Base-by-base conservation (phyloP, 2,113 vertebrate species). In the Dicentrarchus labrax region DNA sequence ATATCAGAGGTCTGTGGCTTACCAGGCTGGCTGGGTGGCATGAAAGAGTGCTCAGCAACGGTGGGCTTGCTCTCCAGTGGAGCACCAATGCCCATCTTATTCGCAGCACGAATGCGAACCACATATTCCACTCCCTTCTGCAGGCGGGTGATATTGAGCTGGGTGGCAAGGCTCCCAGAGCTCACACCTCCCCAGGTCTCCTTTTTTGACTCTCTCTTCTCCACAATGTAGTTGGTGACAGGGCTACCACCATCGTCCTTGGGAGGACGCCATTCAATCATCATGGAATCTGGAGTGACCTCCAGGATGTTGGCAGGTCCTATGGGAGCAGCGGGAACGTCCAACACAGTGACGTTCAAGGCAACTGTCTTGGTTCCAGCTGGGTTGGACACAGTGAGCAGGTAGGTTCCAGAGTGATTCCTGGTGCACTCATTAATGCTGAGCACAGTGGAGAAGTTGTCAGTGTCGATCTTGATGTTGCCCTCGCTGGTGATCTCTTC, bases 171-270 rank as follows among this genome's bases (percentile, higher is more conserved):
- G 89, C 96, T 96, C 85, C 97, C 97, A 59, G 97, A 96, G 89
- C 96, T 97, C 67, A 99, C 98, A 19, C 98, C 95, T 89, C 98
- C 97, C 98, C 98, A 99, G 0, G 97, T 97, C 92, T 97, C 97
- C 91, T 99, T 99, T 82, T 95, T 98, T 79, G 98, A 96, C 72
- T 99, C 98, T 91, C 96, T 95, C 83, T 99, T 99, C 91, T 99
- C 98, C 89, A 99, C 95, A 73, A 99, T 96, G 60, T 99, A 99
- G 88, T 97, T 97, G 85, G 96, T 98, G 86, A 99, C 95, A 38
- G 98, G 96, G 87, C 96, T 99, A 62, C 98, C 98, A 72, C 98
- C 98, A 79, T 99, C 98, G 84, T 99, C 95, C 94, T 99, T 94
- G 85, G 98, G 98, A 85, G 97, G 97, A 12, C 96, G 97, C 98